phyloP scores from a whole-genome alignment of 2,797 vertebrate genomes.

The Kryptolebias ocellatus region DNA sequence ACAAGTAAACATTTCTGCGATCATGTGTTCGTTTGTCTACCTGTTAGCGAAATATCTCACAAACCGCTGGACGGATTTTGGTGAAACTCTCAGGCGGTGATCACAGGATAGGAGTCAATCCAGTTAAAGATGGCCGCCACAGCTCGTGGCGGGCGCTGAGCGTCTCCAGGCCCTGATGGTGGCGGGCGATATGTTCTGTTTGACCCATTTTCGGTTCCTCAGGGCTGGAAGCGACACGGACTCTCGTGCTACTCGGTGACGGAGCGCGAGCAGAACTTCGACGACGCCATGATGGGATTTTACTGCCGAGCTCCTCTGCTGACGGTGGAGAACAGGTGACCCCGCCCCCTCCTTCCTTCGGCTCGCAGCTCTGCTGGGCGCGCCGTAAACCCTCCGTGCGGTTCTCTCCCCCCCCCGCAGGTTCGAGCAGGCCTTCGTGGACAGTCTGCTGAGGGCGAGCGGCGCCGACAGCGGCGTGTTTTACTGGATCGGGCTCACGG shows the following conservation, averaged over 20 bases:
- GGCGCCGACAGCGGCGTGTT: conserved; percentile 75
- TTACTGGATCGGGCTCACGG: conserved; percentile 91
- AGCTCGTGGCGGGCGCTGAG: too few relatives aligned
- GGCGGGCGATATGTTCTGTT: too few relatives aligned
- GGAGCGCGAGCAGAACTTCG: conserved; percentile 84
- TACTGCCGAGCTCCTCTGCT: conserved; percentile 89
- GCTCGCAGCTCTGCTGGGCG: too few relatives aligned
- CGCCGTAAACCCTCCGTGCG: not conserved
- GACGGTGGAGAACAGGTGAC: conserved; percentile 89
- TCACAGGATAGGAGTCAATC: too few relatives aligned
- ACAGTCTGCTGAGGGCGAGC: conserved; percentile 85
- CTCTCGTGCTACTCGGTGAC: conserved; percentile 91
- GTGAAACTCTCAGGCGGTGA: too few relatives aligned
- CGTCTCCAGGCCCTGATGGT: too few relatives aligned
- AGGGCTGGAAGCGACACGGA: conserved; percentile 92
- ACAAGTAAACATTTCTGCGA: too few relatives aligned
- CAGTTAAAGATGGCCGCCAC: too few relatives aligned
- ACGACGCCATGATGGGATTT: conserved; percentile 86
- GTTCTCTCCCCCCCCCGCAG: conserved; percentile 63
- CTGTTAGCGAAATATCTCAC: too few relatives aligned
- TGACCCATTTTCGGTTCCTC: conserved; percentile 26
- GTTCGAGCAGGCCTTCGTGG: conserved; percentile 95
- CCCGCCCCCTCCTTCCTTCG: too few relatives aligned
- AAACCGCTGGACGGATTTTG: too few relatives aligned
- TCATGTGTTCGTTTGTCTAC: too few relatives aligned